Percentiles rank a stretch among this genome's conserved stretches.
Conservation (phyloP, 1,140 invertebrate genomes). For the Drosophila neocordata region DNA sequence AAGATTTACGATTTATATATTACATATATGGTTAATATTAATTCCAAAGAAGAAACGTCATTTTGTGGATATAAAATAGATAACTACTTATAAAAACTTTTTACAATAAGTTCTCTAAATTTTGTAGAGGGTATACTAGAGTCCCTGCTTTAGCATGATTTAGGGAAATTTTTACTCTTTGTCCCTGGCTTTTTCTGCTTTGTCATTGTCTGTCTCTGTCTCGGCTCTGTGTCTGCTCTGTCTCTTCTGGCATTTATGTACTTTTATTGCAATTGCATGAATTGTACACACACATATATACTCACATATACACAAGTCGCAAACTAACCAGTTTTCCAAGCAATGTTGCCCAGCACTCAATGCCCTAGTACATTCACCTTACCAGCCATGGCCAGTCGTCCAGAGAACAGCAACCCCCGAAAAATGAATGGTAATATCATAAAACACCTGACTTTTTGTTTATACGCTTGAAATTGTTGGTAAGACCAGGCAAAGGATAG, state of each 20-base stretch:
- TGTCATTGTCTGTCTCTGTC: constrained; percentile 13
- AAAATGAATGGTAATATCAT: constrained; percentile 26
- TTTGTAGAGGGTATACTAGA: neutral
- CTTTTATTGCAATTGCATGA: constrained; percentile 60
- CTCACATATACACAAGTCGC: neutral
- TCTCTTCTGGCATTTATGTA: constrained; percentile 33
- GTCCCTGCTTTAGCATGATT: neutral
- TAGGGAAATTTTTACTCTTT: neutral
- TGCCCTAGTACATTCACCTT: constrained; percentile 64
- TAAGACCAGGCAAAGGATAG: neutral
- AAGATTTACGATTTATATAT: too few relatives aligned
- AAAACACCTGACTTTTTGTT: constrained; percentile 64
- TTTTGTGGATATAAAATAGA: too few relatives aligned
- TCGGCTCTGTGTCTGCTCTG: constrained; percentile 25
- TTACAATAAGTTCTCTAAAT: too few relatives aligned
- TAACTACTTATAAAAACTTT: too few relatives aligned
- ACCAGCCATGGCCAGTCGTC: constrained; percentile 40
- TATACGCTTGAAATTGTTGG: constrained; percentile 1
- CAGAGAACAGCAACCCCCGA: constrained; percentile 47
- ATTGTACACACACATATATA: constrained; percentile 23
- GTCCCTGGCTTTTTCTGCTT: constrained; percentile 18
- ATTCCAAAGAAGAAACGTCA: too few relatives aligned
- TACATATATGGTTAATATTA: too few relatives aligned
- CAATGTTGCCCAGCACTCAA: constrained; percentile 12
- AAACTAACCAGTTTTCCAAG: constrained; percentile 60